These are phyloP conservation scores for Tangara arthus DNA, from an alignment of 2,797 vertebrate genomes.

Conservation along the genomic window DNA sequence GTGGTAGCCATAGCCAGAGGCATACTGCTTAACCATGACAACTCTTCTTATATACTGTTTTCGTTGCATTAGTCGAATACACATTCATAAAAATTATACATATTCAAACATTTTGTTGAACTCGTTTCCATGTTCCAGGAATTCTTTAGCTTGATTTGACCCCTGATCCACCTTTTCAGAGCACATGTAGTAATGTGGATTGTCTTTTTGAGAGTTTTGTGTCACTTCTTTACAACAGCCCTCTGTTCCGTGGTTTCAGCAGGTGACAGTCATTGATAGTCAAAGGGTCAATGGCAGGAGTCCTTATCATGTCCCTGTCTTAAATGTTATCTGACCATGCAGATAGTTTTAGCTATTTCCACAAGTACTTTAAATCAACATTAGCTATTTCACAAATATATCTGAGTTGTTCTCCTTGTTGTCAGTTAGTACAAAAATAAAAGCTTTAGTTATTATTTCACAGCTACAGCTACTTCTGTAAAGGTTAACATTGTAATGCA, in stretches of 20 bases:
- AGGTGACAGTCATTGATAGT: background rate
- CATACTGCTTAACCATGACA: background rate
- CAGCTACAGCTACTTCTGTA: background rate
- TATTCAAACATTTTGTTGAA: background rate
- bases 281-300: background rate
- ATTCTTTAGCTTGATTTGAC: background rate
- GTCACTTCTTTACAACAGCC: background rate
- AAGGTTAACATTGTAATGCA: background rate
- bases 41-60: background rate
- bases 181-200: background rate
- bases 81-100: background rate
- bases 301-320: too few species aligned
- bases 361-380: background rate
- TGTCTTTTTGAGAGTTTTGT: background rate
- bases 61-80: background rate
- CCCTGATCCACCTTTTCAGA: background rate
- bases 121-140: background rate
- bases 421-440: background rate
- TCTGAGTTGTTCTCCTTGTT: background rate
- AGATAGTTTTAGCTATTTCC: background rate
- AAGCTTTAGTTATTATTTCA: background rate
- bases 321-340: background rate
- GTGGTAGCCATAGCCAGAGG: background rate
- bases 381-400: background rate
- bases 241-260: background rate